Percentiles rank a stretch among this genome's conserved stretches.
phyloP scores from a whole-genome alignment of 2,797 vertebrate species.

The Sebastes dallii region DNA sequence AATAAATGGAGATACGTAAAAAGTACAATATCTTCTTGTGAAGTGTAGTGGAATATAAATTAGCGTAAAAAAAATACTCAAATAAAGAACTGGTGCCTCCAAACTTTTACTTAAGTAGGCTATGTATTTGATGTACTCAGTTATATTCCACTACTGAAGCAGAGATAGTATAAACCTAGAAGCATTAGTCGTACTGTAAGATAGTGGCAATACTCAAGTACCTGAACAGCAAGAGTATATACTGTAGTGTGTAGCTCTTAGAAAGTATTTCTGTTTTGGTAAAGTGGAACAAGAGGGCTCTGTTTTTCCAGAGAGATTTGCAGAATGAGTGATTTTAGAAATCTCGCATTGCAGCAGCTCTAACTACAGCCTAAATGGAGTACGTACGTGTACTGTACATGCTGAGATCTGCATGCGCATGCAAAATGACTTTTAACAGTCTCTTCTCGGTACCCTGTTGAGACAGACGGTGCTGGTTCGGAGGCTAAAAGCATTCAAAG shows the following conservation, averaged over 20 bases:
- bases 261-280: neutral
- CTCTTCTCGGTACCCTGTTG: neutral
- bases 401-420: neutral
- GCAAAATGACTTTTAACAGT: neutral
- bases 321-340: neutral
- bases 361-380: neutral
- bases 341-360: neutral
- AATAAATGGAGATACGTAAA: neutral
- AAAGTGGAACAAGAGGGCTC: neutral
- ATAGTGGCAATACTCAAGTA: neutral
- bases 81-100: neutral
- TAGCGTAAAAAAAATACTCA: neutral
- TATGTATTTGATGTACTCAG: neutral
- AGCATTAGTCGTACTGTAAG: neutral
- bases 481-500: slow-evolving; percentile 23
- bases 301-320: neutral
- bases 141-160: neutral
- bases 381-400: neutral
- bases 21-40: neutral
- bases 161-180: too few species aligned
- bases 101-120: neutral
- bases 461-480: neutral
- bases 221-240: neutral
- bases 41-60: neutral
- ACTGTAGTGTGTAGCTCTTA: neutral